Conservation (phyloP, 2,888 invertebrate genomes). For the Agonopterix subpropinquella region DNA sequence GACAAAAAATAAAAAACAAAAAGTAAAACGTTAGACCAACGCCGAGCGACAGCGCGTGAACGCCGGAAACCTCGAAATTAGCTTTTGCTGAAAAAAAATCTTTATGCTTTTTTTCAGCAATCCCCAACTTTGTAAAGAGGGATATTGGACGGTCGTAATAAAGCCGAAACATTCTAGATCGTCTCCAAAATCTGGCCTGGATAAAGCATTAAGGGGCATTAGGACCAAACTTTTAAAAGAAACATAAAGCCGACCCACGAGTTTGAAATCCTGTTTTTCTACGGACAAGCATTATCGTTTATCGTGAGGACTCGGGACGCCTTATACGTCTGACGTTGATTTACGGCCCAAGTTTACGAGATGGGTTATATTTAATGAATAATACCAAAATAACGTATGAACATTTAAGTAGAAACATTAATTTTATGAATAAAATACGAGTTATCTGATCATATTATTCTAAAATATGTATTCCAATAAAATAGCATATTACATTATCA, state of each 20-base stretch:
- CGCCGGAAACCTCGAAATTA: slow-evolving; percentile 9
- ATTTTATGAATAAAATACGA: no score
- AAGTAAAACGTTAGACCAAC: slow-evolving; percentile 16
- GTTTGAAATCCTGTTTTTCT: no score
- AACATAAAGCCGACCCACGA: not conserved
- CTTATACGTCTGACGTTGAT: no score
- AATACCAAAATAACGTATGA: no score
- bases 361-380: no score
- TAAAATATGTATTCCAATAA: no score
- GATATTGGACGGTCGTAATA: not conserved
- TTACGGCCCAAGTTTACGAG: no score
- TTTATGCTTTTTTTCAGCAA: slow-evolving; percentile 2
- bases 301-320: no score
- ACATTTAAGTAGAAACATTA: no score
- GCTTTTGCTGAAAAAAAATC: slow-evolving; percentile 12
- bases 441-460: no score
- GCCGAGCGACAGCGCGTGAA: slow-evolving; percentile 2
- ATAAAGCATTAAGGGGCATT: not conserved
- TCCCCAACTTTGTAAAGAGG: not conserved
- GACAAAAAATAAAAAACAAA: slow-evolving; percentile 16
- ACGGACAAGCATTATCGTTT: no score
- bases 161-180: not conserved
- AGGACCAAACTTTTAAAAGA: not conserved
- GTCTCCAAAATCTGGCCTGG: not conserved
- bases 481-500: no score